Conservation (phyloP, 2,888 invertebrate species). For the Gymnocheta viridis region DNA sequence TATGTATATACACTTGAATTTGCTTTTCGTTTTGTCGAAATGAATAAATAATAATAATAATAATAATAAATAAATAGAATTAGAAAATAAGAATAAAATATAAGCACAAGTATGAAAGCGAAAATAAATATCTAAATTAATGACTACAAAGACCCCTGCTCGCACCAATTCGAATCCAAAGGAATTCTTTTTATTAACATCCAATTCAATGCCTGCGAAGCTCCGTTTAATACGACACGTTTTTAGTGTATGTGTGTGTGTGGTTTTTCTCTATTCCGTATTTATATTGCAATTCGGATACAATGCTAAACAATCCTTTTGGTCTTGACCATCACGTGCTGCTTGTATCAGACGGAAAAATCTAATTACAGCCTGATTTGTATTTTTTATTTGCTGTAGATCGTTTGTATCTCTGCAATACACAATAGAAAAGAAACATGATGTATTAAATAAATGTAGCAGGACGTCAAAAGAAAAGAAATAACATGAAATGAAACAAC, state of each 20-base stretch:
- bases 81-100: constrained; percentile 10
- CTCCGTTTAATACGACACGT: too few relatives aligned
- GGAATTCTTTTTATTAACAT: neutral
- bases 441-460: constrained; percentile 19
- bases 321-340: constrained; percentile 91
- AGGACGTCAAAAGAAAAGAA: neutral
- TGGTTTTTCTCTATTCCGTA: constrained; percentile 83
- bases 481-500: too few relatives aligned
- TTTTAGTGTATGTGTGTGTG: too few relatives aligned
- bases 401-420: constrained; percentile 88
- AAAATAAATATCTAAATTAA: constrained; percentile 54
- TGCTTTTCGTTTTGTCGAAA: neutral
- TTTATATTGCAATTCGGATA: constrained; percentile 88
- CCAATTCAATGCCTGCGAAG: neutral
- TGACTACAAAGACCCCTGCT: constrained; percentile 60
- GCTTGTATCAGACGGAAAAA: constrained; percentile 91
- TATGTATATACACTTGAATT: constrained; percentile 27
- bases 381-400: constrained; percentile 86
- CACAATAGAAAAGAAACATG: constrained; percentile 55
- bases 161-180: neutral
- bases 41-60: constrained; percentile 11
- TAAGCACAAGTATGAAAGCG: constrained; percentile 10
- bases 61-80: neutral
- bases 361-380: constrained; percentile 87
- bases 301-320: constrained; percentile 87